These are phyloP conservation scores for Montipora foliosa DNA, from an alignment of 64 coral and sea anemone genomes.

Conservation along the genomic window DNA sequence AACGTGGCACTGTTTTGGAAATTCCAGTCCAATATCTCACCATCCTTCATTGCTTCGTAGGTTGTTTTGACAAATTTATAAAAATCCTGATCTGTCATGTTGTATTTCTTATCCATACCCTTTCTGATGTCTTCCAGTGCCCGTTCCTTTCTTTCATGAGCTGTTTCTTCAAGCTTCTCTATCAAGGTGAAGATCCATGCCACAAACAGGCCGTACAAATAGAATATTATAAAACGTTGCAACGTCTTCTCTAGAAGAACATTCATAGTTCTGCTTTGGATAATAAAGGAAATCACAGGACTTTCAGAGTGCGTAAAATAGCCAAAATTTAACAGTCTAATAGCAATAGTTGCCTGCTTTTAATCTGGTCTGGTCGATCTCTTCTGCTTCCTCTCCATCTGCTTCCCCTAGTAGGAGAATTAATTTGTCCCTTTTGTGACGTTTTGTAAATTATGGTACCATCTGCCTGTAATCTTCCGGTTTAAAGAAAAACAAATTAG, in stretches of 20 bases:
- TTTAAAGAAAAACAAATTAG: too few species aligned
- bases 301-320: too few species aligned
- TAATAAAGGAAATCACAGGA: background rate
- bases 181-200: constrained; percentile 54
- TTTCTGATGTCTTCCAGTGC: background rate
- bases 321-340: too few species aligned
- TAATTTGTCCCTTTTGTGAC: too few species aligned
- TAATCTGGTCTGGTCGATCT: too few species aligned
- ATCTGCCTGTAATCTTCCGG: too few species aligned
- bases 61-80: background rate
- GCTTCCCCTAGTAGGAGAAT: too few species aligned
- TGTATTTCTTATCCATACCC: constrained; percentile 1
- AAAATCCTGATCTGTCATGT: constrained; percentile 31
- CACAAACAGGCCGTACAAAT: background rate
- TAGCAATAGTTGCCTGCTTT: too few species aligned
- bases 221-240: background rate
- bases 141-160: background rate
- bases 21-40: constrained; percentile 43
- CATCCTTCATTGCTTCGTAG: background rate
- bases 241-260: constrained; percentile 5
- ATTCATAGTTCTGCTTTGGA: background rate
- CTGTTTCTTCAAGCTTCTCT: constrained; percentile 16
- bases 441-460: too few species aligned
- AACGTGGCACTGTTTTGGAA: constrained; percentile 24
- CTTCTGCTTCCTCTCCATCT: too few species aligned